Percentiles rank a stretch among this genome's conserved stretches.
These are phyloP conservation scores for Lithosia quadra DNA, from an alignment of 2,888 invertebrate genomes.

Conservation along the genomic window DNA sequence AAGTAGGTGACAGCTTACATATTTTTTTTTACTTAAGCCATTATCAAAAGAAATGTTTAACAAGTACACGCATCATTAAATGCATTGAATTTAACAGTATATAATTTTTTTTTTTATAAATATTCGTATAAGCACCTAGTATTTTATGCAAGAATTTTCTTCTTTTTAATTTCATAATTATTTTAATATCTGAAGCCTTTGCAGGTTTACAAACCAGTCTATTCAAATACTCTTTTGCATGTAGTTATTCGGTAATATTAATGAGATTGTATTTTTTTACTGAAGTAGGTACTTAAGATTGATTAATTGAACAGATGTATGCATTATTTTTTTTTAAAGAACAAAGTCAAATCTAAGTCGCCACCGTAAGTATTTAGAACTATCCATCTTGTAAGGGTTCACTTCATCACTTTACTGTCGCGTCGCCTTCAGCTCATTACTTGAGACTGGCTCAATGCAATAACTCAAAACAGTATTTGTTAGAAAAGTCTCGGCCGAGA, in stretches of 20 bases:
- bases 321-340: no score
- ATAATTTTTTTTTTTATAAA: background rate
- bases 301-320: no score
- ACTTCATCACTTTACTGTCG: slow-evolving; percentile 7
- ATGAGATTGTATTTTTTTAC: background rate
- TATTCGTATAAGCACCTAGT: no score
- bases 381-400: slow-evolving; percentile 16
- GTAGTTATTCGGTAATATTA: background rate
- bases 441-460: slow-evolving; percentile 27
- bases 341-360: background rate
- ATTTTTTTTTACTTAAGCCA: background rate
- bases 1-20: no score
- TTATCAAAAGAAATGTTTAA: no score
- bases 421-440: slow-evolving; percentile 19
- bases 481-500: slow-evolving; percentile 46
- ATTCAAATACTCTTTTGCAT: no score
- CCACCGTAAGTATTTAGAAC: no score
- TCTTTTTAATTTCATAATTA: no score
- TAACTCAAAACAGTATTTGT: slow-evolving; percentile 54
- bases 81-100: background rate
- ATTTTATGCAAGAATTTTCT: no score
- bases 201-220: background rate
- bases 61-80: no score
- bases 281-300: no score
- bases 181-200: no score